These are phyloP conservation scores for Lycopodina hypogea DNA, from an alignment of 37 sponge, comb jelly and placozoan genomes.

Conservation along the genomic window DNA sequence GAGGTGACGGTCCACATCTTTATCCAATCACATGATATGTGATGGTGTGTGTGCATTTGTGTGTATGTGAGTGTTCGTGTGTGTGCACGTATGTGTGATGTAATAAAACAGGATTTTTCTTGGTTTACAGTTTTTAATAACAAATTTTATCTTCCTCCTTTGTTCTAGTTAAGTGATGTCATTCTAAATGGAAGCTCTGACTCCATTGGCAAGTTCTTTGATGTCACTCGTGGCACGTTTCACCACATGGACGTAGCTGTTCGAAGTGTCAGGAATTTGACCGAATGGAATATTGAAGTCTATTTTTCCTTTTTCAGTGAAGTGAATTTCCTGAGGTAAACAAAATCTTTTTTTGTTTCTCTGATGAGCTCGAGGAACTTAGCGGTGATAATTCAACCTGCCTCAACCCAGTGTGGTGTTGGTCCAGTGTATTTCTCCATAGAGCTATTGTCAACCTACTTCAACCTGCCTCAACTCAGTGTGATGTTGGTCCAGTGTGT, in stretches of 20 bases:
- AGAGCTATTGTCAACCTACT: no score
- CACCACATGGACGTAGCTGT: conserved; percentile 31
- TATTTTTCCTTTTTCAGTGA: conserved; percentile 30
- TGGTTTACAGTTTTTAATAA: neutral
- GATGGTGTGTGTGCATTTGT: neutral
- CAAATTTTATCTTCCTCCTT: neutral
- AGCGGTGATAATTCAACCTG: neutral
- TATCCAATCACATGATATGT: no score
- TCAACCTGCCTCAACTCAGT: no score
- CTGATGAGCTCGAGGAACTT: no score
- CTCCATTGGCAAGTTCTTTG: conserved; percentile 15
- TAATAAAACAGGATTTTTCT: neutral
- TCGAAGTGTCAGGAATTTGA: conserved; percentile 4
- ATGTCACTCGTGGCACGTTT: conserved; percentile 32
- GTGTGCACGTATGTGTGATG: neutral
- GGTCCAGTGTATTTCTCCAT: no score
- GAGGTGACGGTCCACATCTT: conserved; percentile 14
- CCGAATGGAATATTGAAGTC: conserved; percentile 11
- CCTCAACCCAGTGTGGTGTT: no score
- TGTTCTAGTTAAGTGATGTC: neutral
- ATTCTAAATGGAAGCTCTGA: neutral
- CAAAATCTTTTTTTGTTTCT: no score
- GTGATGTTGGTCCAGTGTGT: no score
- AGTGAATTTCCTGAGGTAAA: conserved; percentile 41
- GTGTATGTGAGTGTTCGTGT: no score